Conservation (phyloP, 2,797 vertebrate species). For the Eutrigla gurnardus region DNA sequence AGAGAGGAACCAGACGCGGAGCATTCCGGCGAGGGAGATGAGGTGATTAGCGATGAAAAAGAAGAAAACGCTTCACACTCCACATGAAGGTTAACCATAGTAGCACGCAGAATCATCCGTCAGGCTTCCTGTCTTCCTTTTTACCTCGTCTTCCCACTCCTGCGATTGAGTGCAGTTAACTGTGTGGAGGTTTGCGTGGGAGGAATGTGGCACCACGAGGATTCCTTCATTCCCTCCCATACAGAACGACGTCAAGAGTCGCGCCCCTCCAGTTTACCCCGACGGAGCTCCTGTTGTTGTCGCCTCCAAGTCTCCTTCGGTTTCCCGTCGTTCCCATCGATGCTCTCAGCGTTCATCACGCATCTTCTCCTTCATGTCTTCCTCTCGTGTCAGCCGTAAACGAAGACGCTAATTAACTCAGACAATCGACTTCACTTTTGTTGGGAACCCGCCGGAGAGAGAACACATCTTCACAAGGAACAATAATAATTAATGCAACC, state of each 20-base stretch:
- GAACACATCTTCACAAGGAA: background rate
- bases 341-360: background rate
- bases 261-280: constrained; percentile 16
- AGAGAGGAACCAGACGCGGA: constrained; percentile 9
- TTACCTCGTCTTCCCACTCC: constrained; percentile 27
- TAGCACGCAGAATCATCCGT: constrained; percentile 2
- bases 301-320: constrained; percentile 3
- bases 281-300: background rate
- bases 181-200: constrained; percentile 29
- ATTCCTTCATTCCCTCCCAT: constrained; percentile 21
- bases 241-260: constrained; percentile 16
- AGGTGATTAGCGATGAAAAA: constrained; percentile 19
- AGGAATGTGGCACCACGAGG: constrained; percentile 19
- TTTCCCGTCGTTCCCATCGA: background rate
- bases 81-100: constrained; percentile 22
- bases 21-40: background rate
- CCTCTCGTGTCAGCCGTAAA: constrained; percentile 1
- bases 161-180: constrained; percentile 17
- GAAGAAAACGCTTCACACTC: background rate
- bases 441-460: background rate
- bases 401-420: background rate
- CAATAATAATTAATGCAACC: constrained; percentile 10
- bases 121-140: constrained; percentile 9
- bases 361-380: background rate
- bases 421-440: background rate